Conservation (phyloP, 1,140 invertebrate species). For the Calliphora vicina region DNA sequence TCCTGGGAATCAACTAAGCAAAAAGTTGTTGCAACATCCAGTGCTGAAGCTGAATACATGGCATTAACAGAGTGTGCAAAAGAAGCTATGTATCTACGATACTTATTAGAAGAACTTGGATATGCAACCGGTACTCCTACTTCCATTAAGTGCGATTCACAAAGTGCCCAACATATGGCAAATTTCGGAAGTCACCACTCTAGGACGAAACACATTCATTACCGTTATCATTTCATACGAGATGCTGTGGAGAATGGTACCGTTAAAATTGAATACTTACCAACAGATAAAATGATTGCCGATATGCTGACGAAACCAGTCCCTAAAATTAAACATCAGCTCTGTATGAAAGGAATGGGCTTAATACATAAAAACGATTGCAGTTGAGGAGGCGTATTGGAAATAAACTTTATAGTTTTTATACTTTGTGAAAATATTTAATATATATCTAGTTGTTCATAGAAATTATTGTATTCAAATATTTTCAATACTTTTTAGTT, state of each 20-base stretch:
- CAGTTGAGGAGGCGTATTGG: slow-evolving; percentile 34
- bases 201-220: slow-evolving; percentile 19
- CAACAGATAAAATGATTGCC: slow-evolving; percentile 14
- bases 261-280: not conserved
- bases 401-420: no score
- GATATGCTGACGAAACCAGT: slow-evolving; percentile 18
- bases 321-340: slow-evolving; percentile 1
- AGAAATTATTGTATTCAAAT: no score
- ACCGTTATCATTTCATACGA: slow-evolving; percentile 21
- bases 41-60: slow-evolving; percentile 26
- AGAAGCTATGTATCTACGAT: no score
- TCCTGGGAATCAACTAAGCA: not conserved
- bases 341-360: not conserved
- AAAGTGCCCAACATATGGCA: slow-evolving; percentile 22
- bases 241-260: slow-evolving; percentile 1
- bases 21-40: not conserved
- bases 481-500: no score
- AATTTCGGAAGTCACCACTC: slow-evolving; percentile 9
- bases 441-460: no score
- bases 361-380: not conserved
- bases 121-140: not conserved
- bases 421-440: no score
- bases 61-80: not conserved
- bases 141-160: not conserved
- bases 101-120: not conserved